Conservation (phyloP, 2,888 invertebrate species). For the Trachelus tabidus region DNA sequence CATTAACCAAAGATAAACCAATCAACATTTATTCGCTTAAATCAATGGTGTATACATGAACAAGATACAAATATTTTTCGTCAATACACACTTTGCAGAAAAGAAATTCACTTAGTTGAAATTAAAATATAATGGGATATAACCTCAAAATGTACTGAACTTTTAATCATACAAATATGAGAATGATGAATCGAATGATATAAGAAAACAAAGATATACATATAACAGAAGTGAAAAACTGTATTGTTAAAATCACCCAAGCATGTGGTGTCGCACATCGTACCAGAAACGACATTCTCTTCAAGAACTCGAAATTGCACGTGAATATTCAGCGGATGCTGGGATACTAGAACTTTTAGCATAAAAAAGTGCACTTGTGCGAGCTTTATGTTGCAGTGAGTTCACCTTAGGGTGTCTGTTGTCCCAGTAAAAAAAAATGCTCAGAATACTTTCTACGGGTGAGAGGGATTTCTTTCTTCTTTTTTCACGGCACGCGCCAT, state of each 20-base stretch:
- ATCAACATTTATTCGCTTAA: neutral
- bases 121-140: neutral
- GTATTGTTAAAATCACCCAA: neutral
- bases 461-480: neutral
- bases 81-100: neutral
- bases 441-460: neutral
- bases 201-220: neutral
- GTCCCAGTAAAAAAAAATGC: neutral
- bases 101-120: neutral
- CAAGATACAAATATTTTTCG: neutral
- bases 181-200: neutral
- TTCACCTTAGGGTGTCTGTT: neutral
- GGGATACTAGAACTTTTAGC: constrained; percentile 29
- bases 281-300: neutral
- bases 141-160: neutral
- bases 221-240: neutral
- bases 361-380: constrained; percentile 31
- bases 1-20: neutral
- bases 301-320: constrained; percentile 24
- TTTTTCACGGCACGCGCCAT: neutral
- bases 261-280: neutral
- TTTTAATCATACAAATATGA: neutral
- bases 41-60: neutral
- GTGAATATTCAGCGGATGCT: constrained; percentile 33
- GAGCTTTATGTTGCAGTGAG: constrained; percentile 21